Evolutionary conservation across 2,113 vertebrate genomes (phyloP), one percentile per base, ranked within the genome.

Genomic region (Gavia stellata): DNA sequence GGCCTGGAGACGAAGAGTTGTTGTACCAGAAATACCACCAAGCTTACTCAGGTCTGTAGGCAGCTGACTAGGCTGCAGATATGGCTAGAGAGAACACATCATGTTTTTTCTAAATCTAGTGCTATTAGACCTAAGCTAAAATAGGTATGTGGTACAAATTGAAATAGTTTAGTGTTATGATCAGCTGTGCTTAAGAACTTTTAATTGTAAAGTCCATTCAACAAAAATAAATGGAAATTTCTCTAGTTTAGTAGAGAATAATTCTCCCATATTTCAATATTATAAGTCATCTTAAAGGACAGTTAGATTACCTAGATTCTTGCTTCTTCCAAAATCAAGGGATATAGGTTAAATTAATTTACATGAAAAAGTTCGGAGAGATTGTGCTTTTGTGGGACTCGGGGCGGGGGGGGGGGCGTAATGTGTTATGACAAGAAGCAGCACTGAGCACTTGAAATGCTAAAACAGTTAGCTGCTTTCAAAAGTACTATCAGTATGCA

Each of bases 1-100:
- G 97, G 99, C 99, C 49, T 99, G 99, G 99, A 99, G 98, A 28
- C 98, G 98, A 62, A 98, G 99, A 94, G 99, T 99, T 40, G 99
- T 99, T 94, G 99, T 99, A 25, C 99, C 99, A 40, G 99, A 99
- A 93, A 98, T 99, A 82, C 95, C 98, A 9, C 23, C 95, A 31
- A 98, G 98, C 96, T 85, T 95, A 71, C 98, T 99, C 97, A 98
- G 98, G 99, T 99, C 75, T 87, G 97, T 88, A 62, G 16, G 10
- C 28, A 56, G 40, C 33, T 78, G 44, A 24, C 56, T 52, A 47
- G 45, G 10, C 25, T 90, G 15, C 40, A 77, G 78, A 59, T 36
- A n/a, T 3, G 4, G 21, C 33, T 42, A 18, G 17, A 44, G 17
- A 17, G 38, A 63, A 42, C 10, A 6, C 8, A 44, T 15, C 14